Percentiles rank a stretch among this genome's conserved stretches.
phyloP scores from a whole-genome alignment of 2,888 invertebrate species.

The Eupithecia pulchellata region DNA sequence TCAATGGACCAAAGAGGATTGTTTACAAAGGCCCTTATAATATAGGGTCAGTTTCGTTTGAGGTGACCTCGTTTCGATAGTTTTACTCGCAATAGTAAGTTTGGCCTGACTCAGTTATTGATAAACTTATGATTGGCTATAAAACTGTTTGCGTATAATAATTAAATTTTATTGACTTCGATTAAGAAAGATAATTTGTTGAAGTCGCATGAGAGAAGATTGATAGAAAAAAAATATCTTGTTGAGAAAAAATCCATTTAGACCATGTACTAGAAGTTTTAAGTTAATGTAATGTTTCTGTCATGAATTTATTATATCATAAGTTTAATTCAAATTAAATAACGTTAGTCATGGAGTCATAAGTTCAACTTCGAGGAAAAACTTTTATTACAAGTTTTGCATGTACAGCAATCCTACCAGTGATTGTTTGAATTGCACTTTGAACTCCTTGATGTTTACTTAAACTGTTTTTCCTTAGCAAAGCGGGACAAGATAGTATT shows the following conservation, averaged over 20 bases:
- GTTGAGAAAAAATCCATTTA: neutral
- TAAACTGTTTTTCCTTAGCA: too few relatives aligned
- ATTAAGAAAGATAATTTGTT: neutral
- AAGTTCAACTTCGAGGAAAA: neutral
- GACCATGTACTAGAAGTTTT: too few relatives aligned
- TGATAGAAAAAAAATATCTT: neutral
- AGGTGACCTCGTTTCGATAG: constrained; percentile 25
- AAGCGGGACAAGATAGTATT: too few relatives aligned
- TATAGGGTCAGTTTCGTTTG: neutral
- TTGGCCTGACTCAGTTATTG: constrained; percentile 19
- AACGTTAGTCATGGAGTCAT: too few relatives aligned
- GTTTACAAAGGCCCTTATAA: neutral
- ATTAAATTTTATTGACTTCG: constrained; percentile 26
- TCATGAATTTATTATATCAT: too few relatives aligned
- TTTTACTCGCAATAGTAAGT: constrained; percentile 21
- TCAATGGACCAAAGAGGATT: neutral
- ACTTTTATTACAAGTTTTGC: neutral
- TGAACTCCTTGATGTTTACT: neutral
- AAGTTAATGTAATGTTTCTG: too few relatives aligned
- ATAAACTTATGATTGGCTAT: constrained; percentile 39
- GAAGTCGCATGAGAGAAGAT: neutral
- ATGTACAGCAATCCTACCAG: neutral
- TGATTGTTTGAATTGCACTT: neutral
- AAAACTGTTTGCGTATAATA: constrained; percentile 36
- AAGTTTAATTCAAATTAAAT: too few relatives aligned